phyloP scores from a whole-genome alignment of 2,113 vertebrate genomes.

The Furnarius figulus region DNA sequence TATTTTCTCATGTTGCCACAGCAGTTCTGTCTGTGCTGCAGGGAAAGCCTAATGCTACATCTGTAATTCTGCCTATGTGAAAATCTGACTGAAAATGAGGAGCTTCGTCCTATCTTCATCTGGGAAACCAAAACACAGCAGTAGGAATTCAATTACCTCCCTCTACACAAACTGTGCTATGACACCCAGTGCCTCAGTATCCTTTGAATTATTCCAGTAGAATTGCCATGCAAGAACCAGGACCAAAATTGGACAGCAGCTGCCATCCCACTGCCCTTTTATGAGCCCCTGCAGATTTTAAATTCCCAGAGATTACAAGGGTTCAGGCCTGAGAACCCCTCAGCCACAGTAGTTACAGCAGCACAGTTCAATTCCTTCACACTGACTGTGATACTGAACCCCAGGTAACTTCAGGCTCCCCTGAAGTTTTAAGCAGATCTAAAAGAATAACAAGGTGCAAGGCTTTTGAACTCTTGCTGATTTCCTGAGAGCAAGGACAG shows the following conservation, averaged over 20 bases:
- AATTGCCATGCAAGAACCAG: background rate
- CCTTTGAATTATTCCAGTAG: background rate
- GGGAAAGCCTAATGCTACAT: background rate
- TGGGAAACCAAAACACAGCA: background rate
- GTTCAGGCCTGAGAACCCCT: background rate
- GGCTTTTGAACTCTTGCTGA: background rate
- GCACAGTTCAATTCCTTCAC: background rate
- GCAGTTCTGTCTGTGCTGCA: background rate
- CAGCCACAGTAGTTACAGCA: background rate
- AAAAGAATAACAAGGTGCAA: background rate
- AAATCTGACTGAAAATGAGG: background rate
- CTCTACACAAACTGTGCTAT: background rate
- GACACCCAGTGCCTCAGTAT: background rate
- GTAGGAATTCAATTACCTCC: background rate
- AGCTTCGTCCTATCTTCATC: background rate
- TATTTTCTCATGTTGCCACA: background rate
- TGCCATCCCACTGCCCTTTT: background rate
- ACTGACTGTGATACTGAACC: background rate
- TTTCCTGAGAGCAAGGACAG: background rate
- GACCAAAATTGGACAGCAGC: background rate
- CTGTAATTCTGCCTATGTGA: background rate
- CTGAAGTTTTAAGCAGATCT: background rate
- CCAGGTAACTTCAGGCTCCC: background rate
- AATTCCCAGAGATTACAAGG: background rate
- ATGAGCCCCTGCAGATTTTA: background rate